Evolutionary conservation across 2,888 invertebrate genomes (phyloP).

Genomic region (Leucoma salicis): DNA sequence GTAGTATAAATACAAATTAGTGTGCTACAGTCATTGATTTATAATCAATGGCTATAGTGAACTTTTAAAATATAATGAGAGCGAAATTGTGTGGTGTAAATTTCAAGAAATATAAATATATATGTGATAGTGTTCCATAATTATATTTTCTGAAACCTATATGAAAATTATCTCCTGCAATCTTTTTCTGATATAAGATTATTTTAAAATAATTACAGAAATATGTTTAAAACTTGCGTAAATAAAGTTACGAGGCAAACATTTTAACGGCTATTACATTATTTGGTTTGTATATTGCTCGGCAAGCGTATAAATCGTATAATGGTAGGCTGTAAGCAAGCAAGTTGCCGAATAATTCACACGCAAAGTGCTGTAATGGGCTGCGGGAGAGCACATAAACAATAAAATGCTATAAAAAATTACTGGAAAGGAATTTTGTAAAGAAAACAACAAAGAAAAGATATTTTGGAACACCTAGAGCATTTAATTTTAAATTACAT

Average conservation of each 20-base stretch:
- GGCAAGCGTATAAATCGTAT: constrained; percentile 60
- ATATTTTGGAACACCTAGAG: constrained; percentile 28
- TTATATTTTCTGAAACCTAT: no score
- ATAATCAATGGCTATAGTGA: no score
- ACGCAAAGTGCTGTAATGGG: constrained; percentile 64
- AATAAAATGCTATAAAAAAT: constrained; percentile 69
- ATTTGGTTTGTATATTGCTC: constrained; percentile 33
- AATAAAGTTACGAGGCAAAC: constrained; percentile 26
- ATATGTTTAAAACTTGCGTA: not conserved
- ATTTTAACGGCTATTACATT: constrained; percentile 34
- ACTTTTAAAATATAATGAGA: no score
- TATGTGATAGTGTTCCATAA: no score
- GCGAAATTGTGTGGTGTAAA: no score
- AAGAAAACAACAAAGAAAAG: constrained; percentile 22
- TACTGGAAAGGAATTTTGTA: constrained; percentile 53
- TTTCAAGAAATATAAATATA: no score
- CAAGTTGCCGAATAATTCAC: constrained; percentile 74
- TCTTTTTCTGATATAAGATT: no score
- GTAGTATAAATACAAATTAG: not conserved
- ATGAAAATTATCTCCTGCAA: no score
- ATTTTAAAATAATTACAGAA: not conserved
- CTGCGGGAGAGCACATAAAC: constrained; percentile 58
- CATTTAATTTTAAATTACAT: constrained; percentile 25
- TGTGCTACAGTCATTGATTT: constrained; percentile 5
- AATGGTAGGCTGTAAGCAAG: constrained; percentile 54